These are phyloP conservation scores for Rhadina sibilatrix DNA, from an alignment of 2,113 vertebrate species.

Conservation along the genomic window DNA sequence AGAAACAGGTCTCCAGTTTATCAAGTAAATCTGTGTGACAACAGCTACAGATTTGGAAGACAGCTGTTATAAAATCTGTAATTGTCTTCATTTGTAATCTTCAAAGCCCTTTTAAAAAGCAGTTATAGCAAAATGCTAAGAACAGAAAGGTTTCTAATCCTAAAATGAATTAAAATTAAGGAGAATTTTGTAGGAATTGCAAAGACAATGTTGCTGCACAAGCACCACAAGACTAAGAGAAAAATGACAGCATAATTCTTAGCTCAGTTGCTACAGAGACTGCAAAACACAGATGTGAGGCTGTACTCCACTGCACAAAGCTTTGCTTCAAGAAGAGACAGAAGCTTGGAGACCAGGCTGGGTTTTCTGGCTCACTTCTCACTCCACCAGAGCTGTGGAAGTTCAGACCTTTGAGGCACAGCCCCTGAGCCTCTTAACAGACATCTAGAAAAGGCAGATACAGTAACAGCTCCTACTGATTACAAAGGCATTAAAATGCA, in stretches of 20 bases:
- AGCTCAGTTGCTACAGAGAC: neutral
- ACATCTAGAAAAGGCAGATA: neutral
- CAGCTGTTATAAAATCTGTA: neutral
- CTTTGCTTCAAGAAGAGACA: neutral
- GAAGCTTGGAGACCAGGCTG: neutral
- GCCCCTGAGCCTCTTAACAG: neutral
- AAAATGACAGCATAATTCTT: neutral
- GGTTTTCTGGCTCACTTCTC: neutral
- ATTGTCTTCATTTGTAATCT: neutral
- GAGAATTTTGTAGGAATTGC: neutral
- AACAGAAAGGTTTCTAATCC: slow-evolving; percentile 2
- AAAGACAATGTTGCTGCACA: neutral
- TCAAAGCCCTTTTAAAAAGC: neutral
- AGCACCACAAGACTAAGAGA: neutral
- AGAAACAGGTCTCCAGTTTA: neutral
- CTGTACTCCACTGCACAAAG: neutral
- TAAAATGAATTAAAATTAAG: neutral
- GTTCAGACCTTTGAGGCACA: neutral
- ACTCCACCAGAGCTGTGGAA: neutral
- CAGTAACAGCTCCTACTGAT: neutral
- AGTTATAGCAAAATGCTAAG: neutral
- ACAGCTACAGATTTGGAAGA: neutral
- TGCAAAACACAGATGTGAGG: neutral
- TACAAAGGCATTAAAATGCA: neutral
- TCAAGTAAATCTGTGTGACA: neutral